Evolutionary conservation across 2,113 vertebrate species (phyloP).

Genomic region (Epinephelus moara): DNA sequence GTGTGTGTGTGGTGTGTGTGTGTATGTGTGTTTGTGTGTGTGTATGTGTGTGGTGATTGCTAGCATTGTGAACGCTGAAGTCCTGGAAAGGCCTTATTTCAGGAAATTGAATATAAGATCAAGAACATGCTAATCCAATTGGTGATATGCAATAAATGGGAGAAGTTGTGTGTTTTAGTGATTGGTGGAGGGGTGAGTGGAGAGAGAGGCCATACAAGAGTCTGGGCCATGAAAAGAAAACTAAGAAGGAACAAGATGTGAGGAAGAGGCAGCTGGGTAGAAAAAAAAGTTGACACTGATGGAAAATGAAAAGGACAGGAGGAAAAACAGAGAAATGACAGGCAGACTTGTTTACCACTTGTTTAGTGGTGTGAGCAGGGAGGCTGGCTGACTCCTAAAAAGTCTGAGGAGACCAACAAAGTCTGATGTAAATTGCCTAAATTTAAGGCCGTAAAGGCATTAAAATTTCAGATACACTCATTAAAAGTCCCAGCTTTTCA

Average conservation of each 20-base stretch:
- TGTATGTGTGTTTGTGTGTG: neutral
- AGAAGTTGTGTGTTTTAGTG: neutral
- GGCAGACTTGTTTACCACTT: constrained; percentile 28
- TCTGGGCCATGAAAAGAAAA: neutral
- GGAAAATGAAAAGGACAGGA: neutral
- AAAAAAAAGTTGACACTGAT: constrained; percentile 1
- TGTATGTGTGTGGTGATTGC: neutral
- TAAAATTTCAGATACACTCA: constrained; percentile 4
- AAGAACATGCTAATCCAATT: constrained; percentile 26
- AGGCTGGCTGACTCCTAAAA: neutral
- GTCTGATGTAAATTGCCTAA: constrained; percentile 16
- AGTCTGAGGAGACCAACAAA: constrained; percentile 1
- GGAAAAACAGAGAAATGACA: constrained; percentile 4
- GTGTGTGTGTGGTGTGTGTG: constrained; percentile 13
- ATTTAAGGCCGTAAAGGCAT: constrained; percentile 13
- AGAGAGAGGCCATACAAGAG: neutral
- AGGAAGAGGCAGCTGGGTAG: neutral
- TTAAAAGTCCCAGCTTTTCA: neutral
- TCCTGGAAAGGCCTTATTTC: constrained; percentile 23
- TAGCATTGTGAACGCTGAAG: neutral
- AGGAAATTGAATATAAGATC: constrained; percentile 34
- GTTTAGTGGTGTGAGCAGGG: neutral
- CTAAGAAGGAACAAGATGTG: neutral
- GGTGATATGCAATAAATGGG: neutral
- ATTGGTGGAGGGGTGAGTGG: neutral